These are phyloP conservation scores for Oryctes rhinoceros DNA, from an alignment of 1,140 invertebrate species.

Conservation along the genomic window DNA sequence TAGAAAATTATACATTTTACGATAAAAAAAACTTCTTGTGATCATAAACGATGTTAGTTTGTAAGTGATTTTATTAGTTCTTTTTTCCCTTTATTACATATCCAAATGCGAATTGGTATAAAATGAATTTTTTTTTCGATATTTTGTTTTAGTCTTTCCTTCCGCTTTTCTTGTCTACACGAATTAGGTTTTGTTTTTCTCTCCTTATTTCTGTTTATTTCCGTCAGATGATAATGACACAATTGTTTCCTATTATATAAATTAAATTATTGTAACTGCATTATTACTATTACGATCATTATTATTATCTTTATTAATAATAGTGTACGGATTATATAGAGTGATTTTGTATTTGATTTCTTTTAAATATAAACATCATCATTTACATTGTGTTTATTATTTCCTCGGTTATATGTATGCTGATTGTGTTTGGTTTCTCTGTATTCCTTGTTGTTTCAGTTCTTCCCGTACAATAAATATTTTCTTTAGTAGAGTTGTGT, in stretches of 20 bases:
- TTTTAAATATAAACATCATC: constrained; percentile 37
- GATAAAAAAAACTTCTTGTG: constrained; percentile 28
- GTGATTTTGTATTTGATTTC: constrained; percentile 36
- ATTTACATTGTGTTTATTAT: constrained; percentile 16
- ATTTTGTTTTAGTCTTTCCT: neutral
- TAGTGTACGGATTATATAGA: constrained; percentile 29
- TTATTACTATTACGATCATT: constrained; percentile 31
- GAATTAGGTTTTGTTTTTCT: neutral
- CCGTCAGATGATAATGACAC: neutral
- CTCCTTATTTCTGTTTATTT: neutral
- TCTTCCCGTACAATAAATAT: neutral
- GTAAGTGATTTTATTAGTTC: constrained; percentile 25
- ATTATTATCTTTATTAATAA: constrained; percentile 24
- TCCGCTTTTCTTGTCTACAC: neutral
- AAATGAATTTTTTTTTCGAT: neutral
- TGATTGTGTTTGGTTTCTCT: neutral
- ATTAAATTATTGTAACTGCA: constrained; percentile 25
- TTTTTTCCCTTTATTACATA: constrained; percentile 12
- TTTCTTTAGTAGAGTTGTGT: constrained; percentile 6
- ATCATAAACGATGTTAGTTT: constrained; percentile 31
- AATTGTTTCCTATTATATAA: constrained; percentile 25
- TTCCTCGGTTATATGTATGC: neutral
- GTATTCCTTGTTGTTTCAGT: neutral
- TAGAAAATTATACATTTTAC: constrained; percentile 32
- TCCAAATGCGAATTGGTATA: constrained; percentile 27